phyloP scores from a whole-genome alignment of 2,113 vertebrate species.

The Zosterops borbonicus region DNA sequence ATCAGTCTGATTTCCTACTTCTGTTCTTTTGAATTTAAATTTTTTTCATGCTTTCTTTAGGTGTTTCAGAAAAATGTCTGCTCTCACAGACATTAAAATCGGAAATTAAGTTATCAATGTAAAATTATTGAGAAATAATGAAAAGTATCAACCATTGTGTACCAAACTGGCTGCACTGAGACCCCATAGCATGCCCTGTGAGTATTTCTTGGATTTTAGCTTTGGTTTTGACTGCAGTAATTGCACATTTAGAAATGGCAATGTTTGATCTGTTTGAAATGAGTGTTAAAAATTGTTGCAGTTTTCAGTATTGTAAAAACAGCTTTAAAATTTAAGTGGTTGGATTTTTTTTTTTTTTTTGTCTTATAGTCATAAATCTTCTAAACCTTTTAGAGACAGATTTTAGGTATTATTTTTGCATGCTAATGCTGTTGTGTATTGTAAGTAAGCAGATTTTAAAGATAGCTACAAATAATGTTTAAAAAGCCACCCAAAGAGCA shows the following conservation, averaged over 20 bases:
- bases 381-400: background rate
- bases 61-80: background rate
- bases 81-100: background rate
- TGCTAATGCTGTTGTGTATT: background rate
- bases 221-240: background rate
- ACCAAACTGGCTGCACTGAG: background rate
- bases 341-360: background rate
- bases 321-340: background rate
- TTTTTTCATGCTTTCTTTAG: background rate
- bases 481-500: background rate
- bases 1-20: background rate
- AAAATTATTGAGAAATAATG: background rate
- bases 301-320: background rate
- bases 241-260: background rate
- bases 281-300: background rate
- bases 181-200: background rate
- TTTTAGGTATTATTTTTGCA: background rate
- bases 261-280: background rate
- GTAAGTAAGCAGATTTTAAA: background rate
- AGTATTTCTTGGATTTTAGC: background rate
- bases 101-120: background rate
- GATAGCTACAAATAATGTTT: background rate
- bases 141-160: background rate
- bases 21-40: background rate
- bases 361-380: background rate